These are phyloP conservation scores for Grammomys surdaster DNA, from an alignment of 2,113 vertebrate species.

Conservation along the genomic window DNA sequence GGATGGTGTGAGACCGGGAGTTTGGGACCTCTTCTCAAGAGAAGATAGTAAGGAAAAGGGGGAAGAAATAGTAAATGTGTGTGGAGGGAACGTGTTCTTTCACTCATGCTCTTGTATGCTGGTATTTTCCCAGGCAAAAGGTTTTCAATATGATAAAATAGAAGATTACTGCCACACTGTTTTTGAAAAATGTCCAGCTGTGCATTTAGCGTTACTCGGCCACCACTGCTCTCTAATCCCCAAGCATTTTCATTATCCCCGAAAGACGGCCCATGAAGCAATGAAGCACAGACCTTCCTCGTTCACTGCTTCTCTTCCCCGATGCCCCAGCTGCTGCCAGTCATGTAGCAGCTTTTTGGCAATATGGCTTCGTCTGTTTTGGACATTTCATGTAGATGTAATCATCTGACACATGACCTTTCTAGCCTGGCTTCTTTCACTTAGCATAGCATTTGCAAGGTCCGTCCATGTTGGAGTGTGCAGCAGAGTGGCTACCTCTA, in stretches of 20 bases:
- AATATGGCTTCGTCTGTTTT: background rate
- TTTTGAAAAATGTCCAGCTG: background rate
- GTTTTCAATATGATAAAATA: conserved; percentile 10
- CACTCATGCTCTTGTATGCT: background rate
- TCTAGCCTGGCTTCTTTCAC: background rate
- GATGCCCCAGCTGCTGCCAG: background rate
- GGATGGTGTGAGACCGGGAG: background rate
- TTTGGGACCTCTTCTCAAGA: background rate
- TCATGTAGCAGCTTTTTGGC: background rate
- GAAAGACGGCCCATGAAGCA: background rate
- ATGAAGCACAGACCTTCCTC: background rate
- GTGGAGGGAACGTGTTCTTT: background rate
- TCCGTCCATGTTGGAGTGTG: background rate
- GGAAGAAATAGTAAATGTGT: background rate
- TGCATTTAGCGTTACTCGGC: background rate
- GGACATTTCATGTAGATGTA: background rate
- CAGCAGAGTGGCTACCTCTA: background rate
- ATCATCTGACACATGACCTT: background rate
- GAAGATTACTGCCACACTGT: background rate
- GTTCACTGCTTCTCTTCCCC: background rate
- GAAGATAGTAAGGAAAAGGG: background rate
- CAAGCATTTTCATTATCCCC: background rate
- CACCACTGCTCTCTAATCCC: background rate
- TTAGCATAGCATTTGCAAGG: background rate
- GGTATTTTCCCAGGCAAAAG: background rate